Base-by-base conservation (phyloP, 2,888 invertebrate species). In the Pachliopta kotzebuea region DNA sequence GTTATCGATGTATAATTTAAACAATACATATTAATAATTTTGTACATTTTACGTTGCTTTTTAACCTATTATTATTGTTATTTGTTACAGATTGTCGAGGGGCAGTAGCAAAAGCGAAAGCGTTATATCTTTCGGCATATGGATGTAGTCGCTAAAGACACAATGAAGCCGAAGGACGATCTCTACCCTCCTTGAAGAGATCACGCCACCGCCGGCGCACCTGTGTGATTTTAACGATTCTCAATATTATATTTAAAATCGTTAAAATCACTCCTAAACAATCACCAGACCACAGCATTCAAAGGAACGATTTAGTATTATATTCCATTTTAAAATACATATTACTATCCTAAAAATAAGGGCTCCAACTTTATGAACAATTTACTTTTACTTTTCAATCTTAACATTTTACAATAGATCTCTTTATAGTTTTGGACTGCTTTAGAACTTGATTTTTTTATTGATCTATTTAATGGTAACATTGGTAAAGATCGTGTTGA, bases 171-270 rank as follows among this genome's bases (percentile, higher is more conserved):
- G 45, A 45, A 45, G 45, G 45, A 45, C n/a, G 45, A 45, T 45
- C 45, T 45, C 18, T 45, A 45, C n/a, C 45, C 45, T n/a, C 45
- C 45, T 45, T 45, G 45, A 45, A 45, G 45, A n/a, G 11, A 6
- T 0, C 11, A 14, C n/a, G 8, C n/a, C n/a, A 45, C n/a, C 45
- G 11, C 45, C 45, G 45, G 45, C 45, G n/a, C 18, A 1, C 37
- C n/a, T 9, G 42, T 54, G 54, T 54, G 54, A 23, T 60, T 54
- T 60, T 60, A 26, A 29, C 61, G 55, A 49, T 6, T 2, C 29
- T 21, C 20, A 56, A 31, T 56, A 20, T 20, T 4, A 0, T 37
- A 56, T 56, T 56, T 21, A 31, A 31, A 31, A 20, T 20, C 56
- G 31, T 20, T n/a, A 56, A 49, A 61, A 56, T 45, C 61, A 56